A percentile compares a stretch with the other conserved stretches of the same genome.
Evolutionary conservation across 1,140 invertebrate species (phyloP).

Genomic region (Copidosoma floridanum): DNA sequence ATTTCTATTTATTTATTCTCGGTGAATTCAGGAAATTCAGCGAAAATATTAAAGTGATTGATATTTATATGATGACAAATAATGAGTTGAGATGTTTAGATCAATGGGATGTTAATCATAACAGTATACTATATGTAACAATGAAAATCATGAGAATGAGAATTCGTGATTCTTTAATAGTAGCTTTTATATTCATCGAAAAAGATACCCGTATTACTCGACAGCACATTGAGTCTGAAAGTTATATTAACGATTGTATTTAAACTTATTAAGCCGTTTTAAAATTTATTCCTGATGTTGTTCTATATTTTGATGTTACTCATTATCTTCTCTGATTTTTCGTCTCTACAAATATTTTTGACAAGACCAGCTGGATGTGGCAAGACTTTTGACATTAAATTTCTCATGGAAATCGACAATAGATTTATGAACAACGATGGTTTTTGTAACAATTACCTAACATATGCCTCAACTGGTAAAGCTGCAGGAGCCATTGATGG

Average conservation of each 20-base stretch:
- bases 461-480: constrained; percentile 46
- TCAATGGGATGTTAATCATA: constrained; percentile 26
- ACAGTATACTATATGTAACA: constrained; percentile 35
- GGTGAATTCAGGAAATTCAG: constrained; percentile 39
- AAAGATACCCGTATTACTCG: constrained; percentile 30
- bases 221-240: constrained; percentile 25
- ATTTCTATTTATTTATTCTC: constrained; percentile 44
- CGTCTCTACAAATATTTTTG: constrained; percentile 41
- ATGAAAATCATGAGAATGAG: constrained; percentile 33
- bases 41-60: constrained; percentile 30
- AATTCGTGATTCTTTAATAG: constrained; percentile 17
- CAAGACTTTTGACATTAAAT: constrained; percentile 37
- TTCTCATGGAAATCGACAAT: constrained; percentile 38
- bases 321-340: constrained; percentile 15
- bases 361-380: constrained; percentile 40
- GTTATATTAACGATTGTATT: constrained; percentile 28
- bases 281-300: constrained; percentile 27
- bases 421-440: constrained; percentile 19
- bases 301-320: constrained; percentile 18
- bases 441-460: constrained; percentile 35
- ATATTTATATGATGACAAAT: constrained; percentile 28
- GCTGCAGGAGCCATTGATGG: constrained; percentile 42
- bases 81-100: constrained; percentile 33
- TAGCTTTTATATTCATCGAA: constrained; percentile 34
- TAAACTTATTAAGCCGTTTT: constrained; percentile 32